Evolutionary conservation across 2,888 invertebrate genomes (phyloP), one percentile per base, ranked within the genome.

Genomic region (Agonopterix heracliana): DNA sequence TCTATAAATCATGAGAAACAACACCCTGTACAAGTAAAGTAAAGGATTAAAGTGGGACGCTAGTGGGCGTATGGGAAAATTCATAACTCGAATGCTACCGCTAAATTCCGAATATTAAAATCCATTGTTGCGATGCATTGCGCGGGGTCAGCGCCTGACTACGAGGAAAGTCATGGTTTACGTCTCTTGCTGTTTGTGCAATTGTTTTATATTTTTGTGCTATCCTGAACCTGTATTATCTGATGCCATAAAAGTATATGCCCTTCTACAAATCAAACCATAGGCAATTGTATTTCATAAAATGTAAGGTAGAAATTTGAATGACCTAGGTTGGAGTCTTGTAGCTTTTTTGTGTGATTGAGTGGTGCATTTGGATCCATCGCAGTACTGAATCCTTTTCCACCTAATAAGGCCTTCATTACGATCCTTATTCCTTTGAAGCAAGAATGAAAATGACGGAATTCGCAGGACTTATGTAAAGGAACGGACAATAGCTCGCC

Each of bases 121-220:
- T 57, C 68, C 67, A 69, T 74, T 72, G 70, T 73, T 64, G 63
- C 52, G 59, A 56, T 62, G 60, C 56, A 54, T 47, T 52, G 53
- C 49, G 50, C 58, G 63, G 61, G 74, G 74, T 73, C 74, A 71
- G 61, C 61, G 56, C 56, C 60, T 64, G 62, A 68, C 74, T 66
- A 59, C 17, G 45, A 41, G 9, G 13, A 13, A 12, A 41, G 12
- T 12, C 41, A 41, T 46, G 17, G 45, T 44, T 44, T 26, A 26
- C 47, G 44, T 35, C 14, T 60, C 50, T 56, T 65, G 64, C 59
- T 62, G 58, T 63, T 62, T 75, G 69, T 78, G 74, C 82, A 80
- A 82, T 83, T 82, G 81, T 83, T 81, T 81, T 77, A 79, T 82
- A 82, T 84, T 84, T 85, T 84, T 83, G 74, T 74, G 61, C 63